These are phyloP conservation scores for Drosophila repletoides DNA, from an alignment of 1,140 invertebrate species.

Conservation along the genomic window DNA sequence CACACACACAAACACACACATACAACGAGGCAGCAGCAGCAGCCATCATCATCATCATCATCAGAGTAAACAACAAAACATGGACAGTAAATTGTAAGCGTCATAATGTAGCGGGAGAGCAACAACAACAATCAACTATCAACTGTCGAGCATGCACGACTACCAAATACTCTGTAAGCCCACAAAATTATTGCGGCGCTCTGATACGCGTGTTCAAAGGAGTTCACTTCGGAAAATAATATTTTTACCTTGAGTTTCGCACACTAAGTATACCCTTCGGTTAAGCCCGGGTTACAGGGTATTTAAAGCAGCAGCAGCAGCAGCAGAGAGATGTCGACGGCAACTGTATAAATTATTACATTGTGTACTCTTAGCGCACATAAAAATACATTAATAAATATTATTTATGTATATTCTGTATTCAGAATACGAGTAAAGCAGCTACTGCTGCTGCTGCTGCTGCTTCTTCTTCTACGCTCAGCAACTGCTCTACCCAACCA, in stretches of 20 bases:
- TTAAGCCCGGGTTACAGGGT: too few relatives aligned
- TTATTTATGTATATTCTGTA: constrained; percentile 74
- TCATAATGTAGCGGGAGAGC: constrained; percentile 61
- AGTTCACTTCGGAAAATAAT: too few relatives aligned
- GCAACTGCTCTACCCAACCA: constrained; percentile 36
- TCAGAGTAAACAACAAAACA: constrained; percentile 76
- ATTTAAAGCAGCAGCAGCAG: constrained; percentile 31
- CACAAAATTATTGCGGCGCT: too few relatives aligned
- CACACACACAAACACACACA: too few relatives aligned
- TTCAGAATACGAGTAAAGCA: constrained; percentile 30
- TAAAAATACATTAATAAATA: constrained; percentile 81
- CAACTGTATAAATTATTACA: constrained; percentile 81
- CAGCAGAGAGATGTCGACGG: constrained; percentile 46
- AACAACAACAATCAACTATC: constrained; percentile 30
- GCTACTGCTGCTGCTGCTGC: neutral
- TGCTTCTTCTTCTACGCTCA: constrained; percentile 24
- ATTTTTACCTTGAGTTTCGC: too few relatives aligned
- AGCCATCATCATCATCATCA: constrained; percentile 60
- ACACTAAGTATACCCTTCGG: too few relatives aligned
- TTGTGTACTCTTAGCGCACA: constrained; percentile 80
- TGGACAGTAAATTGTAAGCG: constrained; percentile 78
- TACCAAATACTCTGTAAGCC: too few relatives aligned
- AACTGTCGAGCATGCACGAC: too few relatives aligned
- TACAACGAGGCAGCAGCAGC: constrained; percentile 1
- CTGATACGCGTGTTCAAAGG: too few relatives aligned